Evolutionary conservation across 2,888 invertebrate species (phyloP).

Genomic region (Sesia apiformis): DNA sequence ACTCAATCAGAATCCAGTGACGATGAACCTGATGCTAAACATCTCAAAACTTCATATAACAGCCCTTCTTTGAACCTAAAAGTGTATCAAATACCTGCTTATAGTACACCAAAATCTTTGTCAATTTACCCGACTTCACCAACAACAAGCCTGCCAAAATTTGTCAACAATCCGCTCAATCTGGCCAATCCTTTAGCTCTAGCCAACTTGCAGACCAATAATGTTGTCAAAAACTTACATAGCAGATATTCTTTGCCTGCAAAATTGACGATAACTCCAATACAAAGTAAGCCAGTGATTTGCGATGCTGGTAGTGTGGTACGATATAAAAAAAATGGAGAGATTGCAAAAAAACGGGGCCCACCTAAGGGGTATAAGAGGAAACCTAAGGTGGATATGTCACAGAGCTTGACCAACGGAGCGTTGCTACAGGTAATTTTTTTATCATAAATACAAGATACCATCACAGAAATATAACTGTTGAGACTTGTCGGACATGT

Average conservation of each 20-base stretch:
- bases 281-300: slow-evolving; percentile 20
- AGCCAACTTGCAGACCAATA: slow-evolving; percentile 34
- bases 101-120: slow-evolving; percentile 44
- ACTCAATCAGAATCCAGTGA: slow-evolving; percentile 49
- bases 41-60: slow-evolving; percentile 35
- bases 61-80: slow-evolving; percentile 48
- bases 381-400: slow-evolving; percentile 51
- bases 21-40: slow-evolving; percentile 51
- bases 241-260: slow-evolving; percentile 41
- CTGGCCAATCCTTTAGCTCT: slow-evolving; percentile 54
- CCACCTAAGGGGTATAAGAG: slow-evolving; percentile 64
- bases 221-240: slow-evolving; percentile 48
- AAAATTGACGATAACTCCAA: slow-evolving; percentile 52
- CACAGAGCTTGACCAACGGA: slow-evolving; percentile 42
- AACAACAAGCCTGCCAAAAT: slow-evolving; percentile 39
- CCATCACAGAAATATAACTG: too few relatives aligned
- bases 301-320: slow-evolving; percentile 39
- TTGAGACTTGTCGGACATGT: too few relatives aligned
- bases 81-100: slow-evolving; percentile 62
- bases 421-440: slow-evolving; percentile 36
- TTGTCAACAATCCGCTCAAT: slow-evolving; percentile 60
- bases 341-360: slow-evolving; percentile 58
- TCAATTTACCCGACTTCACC: slow-evolving; percentile 45
- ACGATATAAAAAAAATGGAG: slow-evolving; percentile 64
- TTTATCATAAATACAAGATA: neutral